Percentiles rank a stretch among this genome's conserved stretches.
Conservation (phyloP, 1,140 invertebrate species). For the Drosophila hydei region DNA sequence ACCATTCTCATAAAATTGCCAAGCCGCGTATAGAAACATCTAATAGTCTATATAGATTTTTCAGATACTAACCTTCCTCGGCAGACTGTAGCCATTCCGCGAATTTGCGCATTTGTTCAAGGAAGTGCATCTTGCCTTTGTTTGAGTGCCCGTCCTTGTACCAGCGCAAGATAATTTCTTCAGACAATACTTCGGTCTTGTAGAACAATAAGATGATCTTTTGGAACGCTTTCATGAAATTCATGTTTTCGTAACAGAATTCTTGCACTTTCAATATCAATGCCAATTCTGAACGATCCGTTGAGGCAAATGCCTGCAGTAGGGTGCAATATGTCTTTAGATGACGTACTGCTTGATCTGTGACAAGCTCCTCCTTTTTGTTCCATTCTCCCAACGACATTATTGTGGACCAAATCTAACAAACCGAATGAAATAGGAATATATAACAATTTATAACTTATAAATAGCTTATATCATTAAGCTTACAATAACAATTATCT, state of each 20-base stretch:
- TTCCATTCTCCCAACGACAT: conserved; percentile 98
- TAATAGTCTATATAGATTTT: not conserved
- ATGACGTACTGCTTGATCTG: conserved; percentile 96
- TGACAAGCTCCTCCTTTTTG: conserved; percentile 98
- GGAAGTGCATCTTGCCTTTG: conserved; percentile 98
- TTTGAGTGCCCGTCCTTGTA: conserved; percentile 95
- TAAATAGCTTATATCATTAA: not conserved
- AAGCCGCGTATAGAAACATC: not conserved
- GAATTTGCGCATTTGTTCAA: conserved; percentile 98
- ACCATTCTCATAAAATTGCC: conserved; percentile 49
- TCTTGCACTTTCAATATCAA: conserved; percentile 96
- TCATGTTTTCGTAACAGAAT: conserved; percentile 99
- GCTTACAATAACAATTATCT: conserved; percentile 91
- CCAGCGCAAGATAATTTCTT: conserved; percentile 97
- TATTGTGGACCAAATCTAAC: conserved; percentile 95
- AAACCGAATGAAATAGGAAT: not conserved
- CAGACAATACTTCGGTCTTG: conserved; percentile 95
- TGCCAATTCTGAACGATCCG: conserved; percentile 93
- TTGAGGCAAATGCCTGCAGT: conserved; percentile 93
- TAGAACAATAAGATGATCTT: conserved; percentile 98
- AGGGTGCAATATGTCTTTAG: conserved; percentile 93
- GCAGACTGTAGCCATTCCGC: conserved; percentile 98
- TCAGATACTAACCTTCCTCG: conserved; percentile 89
- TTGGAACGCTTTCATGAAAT: conserved; percentile 99
- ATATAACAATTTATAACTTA: not conserved